A percentile compares a stretch with the other conserved stretches of the same genome.
phyloP scores from a whole-genome alignment of 2,797 vertebrate species.

The Enteromius unitaeniatus region DNA sequence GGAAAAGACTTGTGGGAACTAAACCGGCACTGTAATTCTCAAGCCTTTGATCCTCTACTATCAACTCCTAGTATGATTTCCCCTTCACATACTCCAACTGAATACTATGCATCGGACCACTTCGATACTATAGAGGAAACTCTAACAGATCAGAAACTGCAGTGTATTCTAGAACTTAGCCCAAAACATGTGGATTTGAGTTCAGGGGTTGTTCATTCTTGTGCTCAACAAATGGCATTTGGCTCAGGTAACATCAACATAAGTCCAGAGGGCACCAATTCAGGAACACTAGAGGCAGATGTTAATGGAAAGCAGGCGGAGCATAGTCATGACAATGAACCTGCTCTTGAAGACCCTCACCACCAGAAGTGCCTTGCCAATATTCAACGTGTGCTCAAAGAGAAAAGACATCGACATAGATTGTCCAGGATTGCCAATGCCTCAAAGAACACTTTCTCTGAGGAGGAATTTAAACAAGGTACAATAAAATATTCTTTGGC shows the following conservation, averaged over 20 bases:
- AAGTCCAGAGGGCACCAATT: slow-evolving; percentile 54
- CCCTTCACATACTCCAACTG: slow-evolving; percentile 66
- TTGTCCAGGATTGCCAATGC: slow-evolving; percentile 84
- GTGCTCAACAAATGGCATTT: background rate
- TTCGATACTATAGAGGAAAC: slow-evolving; percentile 61
- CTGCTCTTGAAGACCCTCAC: slow-evolving; percentile 59
- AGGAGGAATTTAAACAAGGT: slow-evolving; percentile 83
- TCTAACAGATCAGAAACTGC: slow-evolving; percentile 58
- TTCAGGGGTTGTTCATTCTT: slow-evolving; percentile 24
- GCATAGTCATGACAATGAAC: slow-evolving; percentile 31
- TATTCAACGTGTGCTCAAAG: slow-evolving; percentile 91
- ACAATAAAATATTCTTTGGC: slow-evolving; percentile 47
- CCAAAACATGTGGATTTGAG: slow-evolving; percentile 37
- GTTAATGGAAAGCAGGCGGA: slow-evolving; percentile 48
- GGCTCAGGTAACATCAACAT: background rate
- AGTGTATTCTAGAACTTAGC: slow-evolving; percentile 61
- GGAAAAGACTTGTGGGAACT: slow-evolving; percentile 66
- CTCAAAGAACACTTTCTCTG: slow-evolving; percentile 81
- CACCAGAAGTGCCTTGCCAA: slow-evolving; percentile 88
- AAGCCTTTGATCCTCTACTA: slow-evolving; percentile 64
- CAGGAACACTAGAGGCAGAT: slow-evolving; percentile 69
- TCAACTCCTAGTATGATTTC: slow-evolving; percentile 64
- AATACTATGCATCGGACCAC: slow-evolving; percentile 64
- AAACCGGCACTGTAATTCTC: slow-evolving; percentile 62
- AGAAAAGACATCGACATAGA: slow-evolving; percentile 86